Conservation (phyloP, 1,140 invertebrate species). For the Bombus affinis region DNA sequence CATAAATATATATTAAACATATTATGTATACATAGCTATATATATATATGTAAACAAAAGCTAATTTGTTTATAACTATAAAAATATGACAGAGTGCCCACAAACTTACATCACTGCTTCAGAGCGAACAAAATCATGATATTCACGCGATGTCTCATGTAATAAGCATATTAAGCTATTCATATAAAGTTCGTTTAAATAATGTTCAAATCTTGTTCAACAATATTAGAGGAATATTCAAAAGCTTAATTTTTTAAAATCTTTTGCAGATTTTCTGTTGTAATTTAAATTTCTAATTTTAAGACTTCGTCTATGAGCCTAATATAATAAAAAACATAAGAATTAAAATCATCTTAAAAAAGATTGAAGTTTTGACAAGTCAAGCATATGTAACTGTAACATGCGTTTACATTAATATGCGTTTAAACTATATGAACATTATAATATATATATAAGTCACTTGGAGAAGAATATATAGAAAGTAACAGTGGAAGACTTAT, state of each 20-base stretch:
- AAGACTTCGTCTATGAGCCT: conserved; percentile 28
- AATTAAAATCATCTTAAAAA: conserved; percentile 7
- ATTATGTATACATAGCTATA: conserved; percentile 60
- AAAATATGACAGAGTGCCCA: conserved; percentile 63
- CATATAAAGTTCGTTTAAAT: conserved; percentile 23
- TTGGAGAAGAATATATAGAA: conserved; percentile 50
- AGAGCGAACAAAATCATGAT: conserved; percentile 31
- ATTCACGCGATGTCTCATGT: conserved; percentile 6
- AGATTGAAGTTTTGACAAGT: conserved; percentile 14
- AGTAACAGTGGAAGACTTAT: conserved; percentile 56
- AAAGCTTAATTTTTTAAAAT: conserved; percentile 4
- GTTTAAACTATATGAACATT: conserved; percentile 17
- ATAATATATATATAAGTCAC: conserved; percentile 22
- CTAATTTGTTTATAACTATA: conserved; percentile 56
- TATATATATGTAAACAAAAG: conserved; percentile 57
- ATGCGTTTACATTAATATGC: conserved; percentile 10
- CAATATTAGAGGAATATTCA: neutral
- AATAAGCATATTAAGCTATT: conserved; percentile 13
- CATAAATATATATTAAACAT: conserved; percentile 58
- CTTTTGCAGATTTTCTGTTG: neutral
- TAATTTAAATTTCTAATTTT: conserved; percentile 28
- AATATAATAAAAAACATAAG: conserved; percentile 27
- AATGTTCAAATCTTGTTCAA: conserved; percentile 16
- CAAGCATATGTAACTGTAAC: conserved; percentile 24
- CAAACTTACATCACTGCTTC: conserved; percentile 44